Evolutionary conservation across 2,888 invertebrate genomes (phyloP).

Genomic region (Nebria brevicollis): DNA sequence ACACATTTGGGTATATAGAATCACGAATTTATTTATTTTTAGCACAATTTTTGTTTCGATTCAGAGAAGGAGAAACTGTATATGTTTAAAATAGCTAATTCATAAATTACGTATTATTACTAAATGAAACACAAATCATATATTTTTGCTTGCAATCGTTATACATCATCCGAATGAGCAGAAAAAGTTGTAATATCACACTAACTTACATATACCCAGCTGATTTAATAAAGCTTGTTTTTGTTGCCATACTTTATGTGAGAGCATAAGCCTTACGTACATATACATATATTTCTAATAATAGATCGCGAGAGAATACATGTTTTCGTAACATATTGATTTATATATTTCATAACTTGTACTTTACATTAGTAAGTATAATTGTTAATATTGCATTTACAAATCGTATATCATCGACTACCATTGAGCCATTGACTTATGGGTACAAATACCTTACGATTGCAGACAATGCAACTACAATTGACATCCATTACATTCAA

Average conservation of each 20-base stretch:
- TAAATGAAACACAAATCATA: background rate
- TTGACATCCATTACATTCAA: background rate
- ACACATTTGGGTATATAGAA: too few relatives aligned
- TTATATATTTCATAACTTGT: slow-evolving; percentile 1
- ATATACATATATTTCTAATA: background rate
- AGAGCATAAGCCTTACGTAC: background rate
- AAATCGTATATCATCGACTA: background rate
- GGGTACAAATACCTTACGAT: background rate
- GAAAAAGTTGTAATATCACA: slow-evolving; percentile 19
- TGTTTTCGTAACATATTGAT: slow-evolving; percentile 1
- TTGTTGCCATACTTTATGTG: slow-evolving; percentile 1
- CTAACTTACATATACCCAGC: slow-evolving; percentile 6
- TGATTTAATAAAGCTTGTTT: slow-evolving; percentile 9
- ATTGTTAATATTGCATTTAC: background rate
- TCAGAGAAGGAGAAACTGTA: background rate
- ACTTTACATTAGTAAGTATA: background rate
- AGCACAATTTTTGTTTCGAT: background rate
- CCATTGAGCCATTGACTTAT: background rate
- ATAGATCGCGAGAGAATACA: background rate
- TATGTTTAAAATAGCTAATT: background rate
- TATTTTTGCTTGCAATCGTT: background rate
- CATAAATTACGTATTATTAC: background rate
- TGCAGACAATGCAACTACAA: background rate
- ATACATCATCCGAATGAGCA: background rate
- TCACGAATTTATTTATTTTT: background rate